Base-by-base conservation (phyloP, 2,797 vertebrate species). In the Pelochelys cantorii region DNA sequence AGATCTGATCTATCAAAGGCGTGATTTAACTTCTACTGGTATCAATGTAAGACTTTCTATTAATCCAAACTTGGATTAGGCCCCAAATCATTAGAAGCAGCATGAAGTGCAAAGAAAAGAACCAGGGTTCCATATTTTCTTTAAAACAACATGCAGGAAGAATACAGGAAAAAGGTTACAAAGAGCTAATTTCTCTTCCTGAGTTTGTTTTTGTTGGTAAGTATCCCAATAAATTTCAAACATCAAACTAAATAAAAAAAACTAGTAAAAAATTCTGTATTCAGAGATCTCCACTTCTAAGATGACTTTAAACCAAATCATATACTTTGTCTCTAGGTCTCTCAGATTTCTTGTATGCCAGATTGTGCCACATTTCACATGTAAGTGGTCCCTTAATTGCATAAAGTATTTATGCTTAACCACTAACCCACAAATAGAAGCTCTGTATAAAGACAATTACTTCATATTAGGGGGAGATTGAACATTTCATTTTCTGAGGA, bases 1-100 rank as follows among this genome's bases (percentile, higher is more conserved):
- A 90, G 59, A 86, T 29, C 83, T 82, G 62, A 86, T 29, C 83
- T 84, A 88, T 95, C 89, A 95, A 96, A 94, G 93, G n/a, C 60
- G 83, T 91, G 59, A 82, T 53, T 92, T 87, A 91, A 92, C 75
- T 85, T 81, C 93, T 90, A 34, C 78, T 90, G 82, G 53, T 31
- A 52, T 83, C 82, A 92, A 87, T 80, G 37, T 23, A 42, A 93
- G 88, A 90, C n/a, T 82, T 15, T 90, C 42, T 74, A 60, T 94
- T 92, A 34, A 34, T 78, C 79, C 89, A 91, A 95, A 94, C 90
- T 78, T 89, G 79, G 79, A 54, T 82, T 85, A 48, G 71, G 57
- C 31, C 79, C 71, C 12, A 79, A 85, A 88, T 90, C 89, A 95
- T 7, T 11, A 95, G 85, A 89, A 94, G 12, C 78, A 79, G 89